Percentiles rank a stretch among this genome's conserved stretches.
Evolutionary conservation across 2,888 invertebrate species (phyloP).

Genomic region (Callyntrura guangdongensis): DNA sequence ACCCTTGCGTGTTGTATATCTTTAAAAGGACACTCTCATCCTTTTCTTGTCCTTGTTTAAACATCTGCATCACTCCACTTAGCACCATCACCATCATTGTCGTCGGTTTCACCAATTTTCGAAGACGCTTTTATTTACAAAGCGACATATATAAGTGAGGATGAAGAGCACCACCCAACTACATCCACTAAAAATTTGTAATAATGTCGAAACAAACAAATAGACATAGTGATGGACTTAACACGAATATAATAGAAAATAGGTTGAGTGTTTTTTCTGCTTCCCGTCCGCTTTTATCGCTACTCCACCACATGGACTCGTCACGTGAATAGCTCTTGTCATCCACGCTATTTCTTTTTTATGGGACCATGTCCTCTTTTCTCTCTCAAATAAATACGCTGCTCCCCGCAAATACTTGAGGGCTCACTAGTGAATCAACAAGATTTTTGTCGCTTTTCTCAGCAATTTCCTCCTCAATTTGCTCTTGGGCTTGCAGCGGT

Average conservation of each 20-base stretch:
- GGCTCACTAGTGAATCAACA: constrained; percentile 21
- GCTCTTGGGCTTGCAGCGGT: neutral
- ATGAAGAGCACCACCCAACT: neutral
- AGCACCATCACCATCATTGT: neutral
- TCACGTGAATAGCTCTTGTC: constrained; percentile 13
- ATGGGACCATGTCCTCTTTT: constrained; percentile 11
- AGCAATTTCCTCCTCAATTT: constrained; percentile 22
- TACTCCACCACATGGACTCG: neutral
- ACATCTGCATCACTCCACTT: neutral
- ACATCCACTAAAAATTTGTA: neutral
- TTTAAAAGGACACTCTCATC: neutral
- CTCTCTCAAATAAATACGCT: neutral
- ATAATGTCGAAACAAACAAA: constrained; percentile 15
- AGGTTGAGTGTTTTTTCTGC: neutral
- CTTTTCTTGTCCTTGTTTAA: neutral
- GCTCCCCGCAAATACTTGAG: constrained; percentile 10
- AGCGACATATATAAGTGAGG: too few species aligned
- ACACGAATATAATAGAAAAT: neutral
- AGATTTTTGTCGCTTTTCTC: constrained; percentile 52
- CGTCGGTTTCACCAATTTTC: neutral
- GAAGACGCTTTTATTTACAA: too few species aligned
- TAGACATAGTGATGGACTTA: constrained; percentile 6
- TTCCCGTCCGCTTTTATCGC: neutral
- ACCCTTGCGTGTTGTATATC: too few species aligned
- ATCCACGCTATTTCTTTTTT: constrained; percentile 38